A percentile compares a stretch with the other conserved stretches of the same genome.
Conservation (phyloP, 2,888 invertebrate species). For the Colostygia pectinataria region DNA sequence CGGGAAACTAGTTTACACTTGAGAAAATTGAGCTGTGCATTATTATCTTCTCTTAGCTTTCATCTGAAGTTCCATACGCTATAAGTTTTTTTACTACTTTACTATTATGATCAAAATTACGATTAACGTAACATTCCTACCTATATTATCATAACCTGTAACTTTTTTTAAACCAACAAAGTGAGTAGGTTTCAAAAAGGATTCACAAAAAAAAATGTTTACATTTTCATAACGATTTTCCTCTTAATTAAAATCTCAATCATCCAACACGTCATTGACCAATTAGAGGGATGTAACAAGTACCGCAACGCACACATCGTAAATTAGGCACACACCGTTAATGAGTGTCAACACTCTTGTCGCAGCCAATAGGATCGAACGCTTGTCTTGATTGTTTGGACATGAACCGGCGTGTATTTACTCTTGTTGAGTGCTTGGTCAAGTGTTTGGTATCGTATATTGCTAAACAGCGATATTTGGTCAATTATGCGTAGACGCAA, state of each 20-base stretch:
- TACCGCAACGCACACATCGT: slow-evolving; percentile 65
- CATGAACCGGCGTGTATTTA: slow-evolving; percentile 62
- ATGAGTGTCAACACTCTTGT: slow-evolving; percentile 78
- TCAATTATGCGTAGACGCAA: too few relatives aligned
- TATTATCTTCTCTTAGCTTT: slow-evolving; percentile 1
- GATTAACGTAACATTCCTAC: too few relatives aligned
- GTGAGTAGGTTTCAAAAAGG: too few relatives aligned
- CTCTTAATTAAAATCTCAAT: slow-evolving; percentile 2
- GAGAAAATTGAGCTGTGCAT: slow-evolving; percentile 6
- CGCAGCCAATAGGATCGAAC: slow-evolving; percentile 59
- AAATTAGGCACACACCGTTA: slow-evolving; percentile 76
- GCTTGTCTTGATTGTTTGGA: slow-evolving; percentile 69
- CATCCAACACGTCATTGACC: slow-evolving; percentile 48
- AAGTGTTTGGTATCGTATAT: slow-evolving; percentile 3
- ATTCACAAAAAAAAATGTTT: too few relatives aligned
- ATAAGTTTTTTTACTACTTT: too few relatives aligned
- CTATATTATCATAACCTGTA: too few relatives aligned
- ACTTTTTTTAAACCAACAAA: too few relatives aligned
- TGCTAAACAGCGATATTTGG: neutral
- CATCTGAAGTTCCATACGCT: neutral
- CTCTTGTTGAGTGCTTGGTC: slow-evolving; percentile 33
- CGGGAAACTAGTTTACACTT: slow-evolving; percentile 12
- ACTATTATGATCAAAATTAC: too few relatives aligned
- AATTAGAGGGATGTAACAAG: slow-evolving; percentile 62
- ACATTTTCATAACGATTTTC: neutral